These are phyloP conservation scores for Drosophila tsacasi DNA, from an alignment of 1,140 invertebrate species.

Conservation along the genomic window DNA sequence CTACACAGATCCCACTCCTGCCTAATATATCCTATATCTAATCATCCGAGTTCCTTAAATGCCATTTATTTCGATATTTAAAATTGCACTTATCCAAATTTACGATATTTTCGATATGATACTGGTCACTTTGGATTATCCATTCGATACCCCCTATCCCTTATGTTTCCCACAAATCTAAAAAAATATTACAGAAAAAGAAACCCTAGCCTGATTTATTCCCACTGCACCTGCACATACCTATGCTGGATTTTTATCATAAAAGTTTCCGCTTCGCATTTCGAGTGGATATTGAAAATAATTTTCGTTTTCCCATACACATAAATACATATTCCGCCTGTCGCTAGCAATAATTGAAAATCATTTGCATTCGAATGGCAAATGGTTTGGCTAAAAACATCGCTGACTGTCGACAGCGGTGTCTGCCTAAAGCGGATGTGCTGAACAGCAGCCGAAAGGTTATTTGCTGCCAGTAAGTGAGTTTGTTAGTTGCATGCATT, in stretches of 20 bases:
- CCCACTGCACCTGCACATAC: neutral
- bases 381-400: constrained; percentile 66
- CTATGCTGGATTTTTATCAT: constrained; percentile 34
- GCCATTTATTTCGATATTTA: no score
- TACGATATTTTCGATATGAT: neutral
- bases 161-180: neutral
- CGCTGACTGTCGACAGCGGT: constrained; percentile 15
- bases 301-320: constrained; percentile 54
- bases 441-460: constrained; percentile 41
- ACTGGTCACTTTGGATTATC: no score
- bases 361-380: constrained; percentile 79
- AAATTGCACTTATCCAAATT: neutral
- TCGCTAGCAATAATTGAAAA: constrained; percentile 58
- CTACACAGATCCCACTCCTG: no score
- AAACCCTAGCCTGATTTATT: neutral
- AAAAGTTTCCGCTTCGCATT: constrained; percentile 73
- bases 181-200: neutral
- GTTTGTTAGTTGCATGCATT: constrained; percentile 49
- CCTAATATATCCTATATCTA: no score
- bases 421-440: constrained; percentile 68
- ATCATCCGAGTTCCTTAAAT: no score
- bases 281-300: constrained; percentile 38
- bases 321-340: constrained; percentile 55
- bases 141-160: neutral
- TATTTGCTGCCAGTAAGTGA: constrained; percentile 25